Conservation (phyloP, 2,888 invertebrate species). For the Nipponacmea schrenckii region DNA sequence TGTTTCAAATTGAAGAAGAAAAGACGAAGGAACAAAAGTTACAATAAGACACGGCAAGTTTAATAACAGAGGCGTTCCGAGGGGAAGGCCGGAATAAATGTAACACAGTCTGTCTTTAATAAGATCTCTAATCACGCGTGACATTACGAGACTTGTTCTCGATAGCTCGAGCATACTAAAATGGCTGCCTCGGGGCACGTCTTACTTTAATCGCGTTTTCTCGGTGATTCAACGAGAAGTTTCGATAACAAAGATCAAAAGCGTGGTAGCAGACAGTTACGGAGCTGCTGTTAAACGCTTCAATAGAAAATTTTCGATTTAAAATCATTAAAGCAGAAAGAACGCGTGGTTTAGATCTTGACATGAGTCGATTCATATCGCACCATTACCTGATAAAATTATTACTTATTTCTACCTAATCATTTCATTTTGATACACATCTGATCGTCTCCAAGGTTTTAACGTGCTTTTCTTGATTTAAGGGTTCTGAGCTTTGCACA, state of each 20-base stretch:
- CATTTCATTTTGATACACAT: too few relatives aligned
- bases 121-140: slow-evolving; percentile 5
- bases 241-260: background rate
- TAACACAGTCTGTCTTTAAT: slow-evolving; percentile 5
- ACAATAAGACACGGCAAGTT: background rate
- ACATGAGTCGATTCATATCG: background rate
- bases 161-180: background rate
- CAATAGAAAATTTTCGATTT: background rate
- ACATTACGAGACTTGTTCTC: slow-evolving; percentile 6
- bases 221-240: background rate
- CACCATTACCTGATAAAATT: background rate
- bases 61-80: background rate
- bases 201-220: slow-evolving; percentile 3
- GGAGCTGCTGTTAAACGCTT: slow-evolving; percentile 1
- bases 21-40: too few relatives aligned
- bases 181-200: background rate
- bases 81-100: background rate
- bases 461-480: too few relatives aligned
- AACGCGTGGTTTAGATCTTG: background rate
- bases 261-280: background rate
- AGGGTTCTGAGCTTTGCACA: too few relatives aligned
- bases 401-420: too few relatives aligned
- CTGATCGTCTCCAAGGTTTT: too few relatives aligned
- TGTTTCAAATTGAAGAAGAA: too few relatives aligned
- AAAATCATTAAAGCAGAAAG: slow-evolving; percentile 1